Percentiles rank a stretch among this genome's conserved stretches.
phyloP scores from a whole-genome alignment of 2,888 invertebrate species.

The Steinernema carpocapsae region DNA sequence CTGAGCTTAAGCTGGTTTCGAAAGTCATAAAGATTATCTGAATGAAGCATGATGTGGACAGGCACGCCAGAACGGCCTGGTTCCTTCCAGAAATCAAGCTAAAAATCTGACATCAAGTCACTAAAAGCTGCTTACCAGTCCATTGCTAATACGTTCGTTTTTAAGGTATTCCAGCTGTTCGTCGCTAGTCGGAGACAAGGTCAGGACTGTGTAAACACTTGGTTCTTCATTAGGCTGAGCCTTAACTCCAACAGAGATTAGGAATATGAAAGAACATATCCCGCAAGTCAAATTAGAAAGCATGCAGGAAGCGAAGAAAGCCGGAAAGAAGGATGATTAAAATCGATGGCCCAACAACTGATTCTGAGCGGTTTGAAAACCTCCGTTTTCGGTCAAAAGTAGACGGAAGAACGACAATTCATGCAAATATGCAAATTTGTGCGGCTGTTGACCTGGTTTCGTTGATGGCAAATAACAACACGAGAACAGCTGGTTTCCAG shows the following conservation, averaged over 20 bases:
- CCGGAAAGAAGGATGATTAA: no score
- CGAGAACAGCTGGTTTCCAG: no score
- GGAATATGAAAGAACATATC: neutral
- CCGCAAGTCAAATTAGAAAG: neutral
- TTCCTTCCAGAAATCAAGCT: slow-evolving; percentile 67
- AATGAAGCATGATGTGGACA: slow-evolving; percentile 64
- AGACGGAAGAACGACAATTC: no score
- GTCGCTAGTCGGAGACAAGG: neutral
- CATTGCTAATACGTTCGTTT: neutral
- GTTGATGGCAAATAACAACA: no score
- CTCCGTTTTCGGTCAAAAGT: no score
- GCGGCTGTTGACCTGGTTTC: no score
- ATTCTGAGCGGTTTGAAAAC: no score
- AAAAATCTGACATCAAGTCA: slow-evolving; percentile 40
- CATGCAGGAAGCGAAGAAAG: neutral
- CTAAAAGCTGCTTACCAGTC: neutral
- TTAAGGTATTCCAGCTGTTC: neutral
- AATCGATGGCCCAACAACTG: no score
- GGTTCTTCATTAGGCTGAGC: neutral
- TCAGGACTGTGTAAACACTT: no score
- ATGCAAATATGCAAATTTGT: no score
- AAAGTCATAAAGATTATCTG: slow-evolving; percentile 42
- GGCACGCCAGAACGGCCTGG: slow-evolving; percentile 57
- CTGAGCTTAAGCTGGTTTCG: slow-evolving; percentile 45
- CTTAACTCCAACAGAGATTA: neutral